phyloP scores from a whole-genome alignment of 2,797 vertebrate genomes.

The Coregonus ussuriensis region DNA sequence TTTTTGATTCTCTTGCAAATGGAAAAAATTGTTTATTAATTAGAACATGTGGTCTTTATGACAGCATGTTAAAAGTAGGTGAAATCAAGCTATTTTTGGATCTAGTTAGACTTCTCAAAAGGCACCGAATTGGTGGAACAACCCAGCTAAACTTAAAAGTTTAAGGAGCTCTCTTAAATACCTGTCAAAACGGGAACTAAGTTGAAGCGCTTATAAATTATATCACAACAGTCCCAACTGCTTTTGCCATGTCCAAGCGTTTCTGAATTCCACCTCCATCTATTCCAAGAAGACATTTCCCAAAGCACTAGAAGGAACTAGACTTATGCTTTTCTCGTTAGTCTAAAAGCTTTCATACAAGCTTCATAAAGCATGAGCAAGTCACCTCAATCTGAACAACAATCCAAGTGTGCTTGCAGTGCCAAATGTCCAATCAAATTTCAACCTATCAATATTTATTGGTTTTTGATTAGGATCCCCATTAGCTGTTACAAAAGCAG shows the following conservation, averaged over 20 bases:
- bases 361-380: neutral
- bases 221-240: neutral
- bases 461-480: no score
- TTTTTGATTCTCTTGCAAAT: no score
- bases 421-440: neutral
- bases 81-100: no score
- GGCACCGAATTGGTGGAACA: neutral
- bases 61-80: no score
- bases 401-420: neutral
- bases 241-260: conserved; percentile 1
- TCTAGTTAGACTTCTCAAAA: no score
- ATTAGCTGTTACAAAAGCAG: no score
- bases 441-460: neutral
- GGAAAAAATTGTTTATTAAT: no score
- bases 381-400: neutral
- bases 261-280: conserved; percentile 5
- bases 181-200: neutral
- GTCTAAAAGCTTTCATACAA: neutral
- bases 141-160: neutral
- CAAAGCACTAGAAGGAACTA: neutral
- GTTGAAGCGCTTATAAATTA: conserved; percentile 14
- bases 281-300: neutral
- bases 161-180: conserved; percentile 12
- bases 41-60: no score
- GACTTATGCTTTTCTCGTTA: neutral